phyloP scores from a whole-genome alignment of 2,113 vertebrate genomes.

The Delphinapterus leucas region DNA sequence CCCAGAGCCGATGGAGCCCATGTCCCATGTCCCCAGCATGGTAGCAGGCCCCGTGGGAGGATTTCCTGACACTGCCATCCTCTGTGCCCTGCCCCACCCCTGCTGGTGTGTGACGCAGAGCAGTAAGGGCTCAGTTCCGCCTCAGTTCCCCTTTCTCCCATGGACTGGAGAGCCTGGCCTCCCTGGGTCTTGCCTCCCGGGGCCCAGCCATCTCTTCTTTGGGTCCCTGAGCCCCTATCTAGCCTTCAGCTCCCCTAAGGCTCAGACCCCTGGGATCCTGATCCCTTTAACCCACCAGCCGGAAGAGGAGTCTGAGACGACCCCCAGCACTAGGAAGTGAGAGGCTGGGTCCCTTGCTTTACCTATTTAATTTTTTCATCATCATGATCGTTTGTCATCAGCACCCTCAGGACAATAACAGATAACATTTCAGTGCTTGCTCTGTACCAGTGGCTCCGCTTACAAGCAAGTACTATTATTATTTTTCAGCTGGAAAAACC shows the following conservation, averaged over 20 bases:
- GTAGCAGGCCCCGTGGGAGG: neutral
- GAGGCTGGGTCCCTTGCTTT: neutral
- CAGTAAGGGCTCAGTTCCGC: neutral
- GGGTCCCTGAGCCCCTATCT: neutral
- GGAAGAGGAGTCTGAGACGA: neutral
- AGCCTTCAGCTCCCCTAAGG: neutral
- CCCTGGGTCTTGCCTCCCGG: neutral
- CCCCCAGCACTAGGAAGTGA: neutral
- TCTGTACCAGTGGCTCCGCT: neutral
- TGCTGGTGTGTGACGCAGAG: neutral
- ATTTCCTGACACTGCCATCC: neutral
- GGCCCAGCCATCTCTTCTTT: neutral
- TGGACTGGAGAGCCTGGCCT: neutral
- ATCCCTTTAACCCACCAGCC: neutral
- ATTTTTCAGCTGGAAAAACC: neutral
- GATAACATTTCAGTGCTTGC: neutral
- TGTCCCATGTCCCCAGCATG: neutral
- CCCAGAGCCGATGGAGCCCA: neutral
- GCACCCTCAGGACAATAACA: neutral
- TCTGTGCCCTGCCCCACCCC: accelerated
- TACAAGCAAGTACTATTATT: neutral
- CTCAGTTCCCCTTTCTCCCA: neutral
- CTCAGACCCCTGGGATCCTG: neutral
- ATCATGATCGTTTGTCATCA: neutral
- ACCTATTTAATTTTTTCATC: neutral